Base-by-base conservation (phyloP, 1,140 invertebrate species). In the Acyrthosiphon pisum region DNA sequence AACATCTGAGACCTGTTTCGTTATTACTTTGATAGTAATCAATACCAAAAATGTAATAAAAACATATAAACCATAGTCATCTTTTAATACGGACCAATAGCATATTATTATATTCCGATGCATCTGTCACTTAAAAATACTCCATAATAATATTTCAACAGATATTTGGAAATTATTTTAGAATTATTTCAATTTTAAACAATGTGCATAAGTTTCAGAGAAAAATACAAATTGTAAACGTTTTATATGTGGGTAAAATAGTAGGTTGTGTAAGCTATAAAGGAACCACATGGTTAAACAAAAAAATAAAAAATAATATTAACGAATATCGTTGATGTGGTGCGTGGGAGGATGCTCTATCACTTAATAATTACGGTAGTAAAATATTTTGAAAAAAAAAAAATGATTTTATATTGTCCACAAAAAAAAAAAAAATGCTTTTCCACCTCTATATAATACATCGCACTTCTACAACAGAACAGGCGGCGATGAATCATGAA, bases 11-110 rank as follows among this genome's bases (percentile, higher is more conserved):
- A n/a, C 14, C 60, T 76, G 14, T 76, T 76, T 76, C 7, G 60
- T 76, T 76, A 76, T n/a, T 76, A 76, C 60, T 76, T n/a, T n/a
- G 60, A n/a, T 76, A 76, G 60, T 76, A 76, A 76, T 76, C 60
- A 76, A 76, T 76, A n/a, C 30, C 3, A 68, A 68, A 68, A 30
- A n/a, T 30, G 11, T 23, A 60, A 60, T 60, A 60, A 30, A 30
- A 60, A 60, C 30, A 11, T 68, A 68, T 68, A 68, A 68, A 68
- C 30, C 30, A 68, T 14, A n/a, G 9, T n/a, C 4, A 68, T 68
- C 2, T 68, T 60, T 68, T n/a, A 68, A 20, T 50, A 14, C 4
- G 30, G 30, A 68, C 30, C 30, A 68, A 68, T 76, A 76, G n/a
- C 3, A 35, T n/a, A n/a, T 76, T 76, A 14, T 76, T 20, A n/a